phyloP scores from a whole-genome alignment of 2,888 invertebrate genomes.

The Ametastegia equiseti region DNA sequence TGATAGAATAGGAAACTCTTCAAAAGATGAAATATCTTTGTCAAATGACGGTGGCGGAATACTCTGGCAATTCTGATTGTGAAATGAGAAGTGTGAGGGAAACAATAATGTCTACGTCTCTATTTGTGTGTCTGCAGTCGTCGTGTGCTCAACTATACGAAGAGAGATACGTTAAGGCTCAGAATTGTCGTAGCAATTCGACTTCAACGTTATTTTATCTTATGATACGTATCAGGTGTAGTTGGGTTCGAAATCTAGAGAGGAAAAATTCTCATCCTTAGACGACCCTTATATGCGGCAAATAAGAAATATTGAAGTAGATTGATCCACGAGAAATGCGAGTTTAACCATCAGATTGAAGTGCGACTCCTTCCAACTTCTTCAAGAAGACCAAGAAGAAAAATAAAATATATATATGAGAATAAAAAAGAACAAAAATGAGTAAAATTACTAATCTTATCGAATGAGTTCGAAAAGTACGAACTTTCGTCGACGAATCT shows the following conservation, averaged over 20 bases:
- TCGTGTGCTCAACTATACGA: background rate
- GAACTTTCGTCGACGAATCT: background rate
- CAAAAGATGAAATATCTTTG: constrained; percentile 25
- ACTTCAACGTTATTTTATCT: background rate
- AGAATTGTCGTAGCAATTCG: background rate
- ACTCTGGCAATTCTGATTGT: constrained; percentile 15
- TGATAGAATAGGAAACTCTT: constrained; percentile 34
- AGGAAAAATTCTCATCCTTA: background rate
- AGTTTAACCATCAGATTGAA: constrained; percentile 30
- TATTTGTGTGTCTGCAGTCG: no score
- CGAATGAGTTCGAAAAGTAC: background rate
- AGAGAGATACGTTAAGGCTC: background rate
- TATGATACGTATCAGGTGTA: background rate
- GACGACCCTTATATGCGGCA: background rate
- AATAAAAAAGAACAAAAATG: background rate
- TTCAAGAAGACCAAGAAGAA: background rate
- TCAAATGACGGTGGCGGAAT: constrained; percentile 24
- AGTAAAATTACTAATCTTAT: background rate
- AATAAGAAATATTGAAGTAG: background rate
- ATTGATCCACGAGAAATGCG: constrained; percentile 11
- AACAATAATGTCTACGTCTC: constrained; percentile 12
- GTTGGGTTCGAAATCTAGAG: background rate
- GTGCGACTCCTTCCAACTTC: constrained; percentile 3
- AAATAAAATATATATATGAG: background rate
- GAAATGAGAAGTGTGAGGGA: constrained; percentile 9